Conservation (phyloP, 1,140 invertebrate genomes). For the Drosophila ficusphila region DNA sequence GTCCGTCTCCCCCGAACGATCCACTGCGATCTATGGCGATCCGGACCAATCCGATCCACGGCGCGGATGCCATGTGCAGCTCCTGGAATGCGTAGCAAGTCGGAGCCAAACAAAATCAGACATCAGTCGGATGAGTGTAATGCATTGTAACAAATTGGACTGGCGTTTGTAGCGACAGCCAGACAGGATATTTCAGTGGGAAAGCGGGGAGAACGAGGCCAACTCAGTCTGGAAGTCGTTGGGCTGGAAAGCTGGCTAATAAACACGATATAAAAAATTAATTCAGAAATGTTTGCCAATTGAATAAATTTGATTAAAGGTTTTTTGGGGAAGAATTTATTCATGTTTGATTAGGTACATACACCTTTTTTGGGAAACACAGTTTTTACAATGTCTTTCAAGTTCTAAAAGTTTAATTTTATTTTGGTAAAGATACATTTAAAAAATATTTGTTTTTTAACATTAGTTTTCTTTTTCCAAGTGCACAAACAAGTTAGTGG, state of each 20-base stretch:
- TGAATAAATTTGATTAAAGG: not conserved
- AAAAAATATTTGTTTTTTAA: too few relatives aligned
- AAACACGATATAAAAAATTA: not conserved
- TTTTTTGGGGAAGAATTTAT: too few relatives aligned
- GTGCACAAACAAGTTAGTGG: not conserved
- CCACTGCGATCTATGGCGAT: not conserved
- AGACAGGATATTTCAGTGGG: slow-evolving; percentile 23
- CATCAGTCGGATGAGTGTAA: slow-evolving; percentile 61
- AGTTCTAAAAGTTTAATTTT: too few relatives aligned
- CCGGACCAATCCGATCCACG: slow-evolving; percentile 34
- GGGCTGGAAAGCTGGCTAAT: not conserved
- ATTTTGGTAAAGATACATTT: too few relatives aligned
- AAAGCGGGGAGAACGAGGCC: slow-evolving; percentile 1
- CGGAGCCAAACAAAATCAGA: slow-evolving; percentile 64
- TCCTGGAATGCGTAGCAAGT: slow-evolving; percentile 84
- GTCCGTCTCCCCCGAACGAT: slow-evolving; percentile 29
- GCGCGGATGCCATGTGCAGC: slow-evolving; percentile 83
- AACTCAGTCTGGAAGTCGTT: not conserved
- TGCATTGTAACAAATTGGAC: slow-evolving; percentile 72
- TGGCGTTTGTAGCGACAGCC: slow-evolving; percentile 76
- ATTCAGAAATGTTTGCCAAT: not conserved
- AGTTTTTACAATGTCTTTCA: too few relatives aligned
- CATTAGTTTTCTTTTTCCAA: not conserved
- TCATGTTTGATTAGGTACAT: too few relatives aligned
- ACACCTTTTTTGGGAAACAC: too few relatives aligned